Percentiles rank a stretch among this genome's conserved stretches.
Evolutionary conservation across 2,797 vertebrate genomes (phyloP).

Genomic region (Rhabdophis nuchalis): DNA sequence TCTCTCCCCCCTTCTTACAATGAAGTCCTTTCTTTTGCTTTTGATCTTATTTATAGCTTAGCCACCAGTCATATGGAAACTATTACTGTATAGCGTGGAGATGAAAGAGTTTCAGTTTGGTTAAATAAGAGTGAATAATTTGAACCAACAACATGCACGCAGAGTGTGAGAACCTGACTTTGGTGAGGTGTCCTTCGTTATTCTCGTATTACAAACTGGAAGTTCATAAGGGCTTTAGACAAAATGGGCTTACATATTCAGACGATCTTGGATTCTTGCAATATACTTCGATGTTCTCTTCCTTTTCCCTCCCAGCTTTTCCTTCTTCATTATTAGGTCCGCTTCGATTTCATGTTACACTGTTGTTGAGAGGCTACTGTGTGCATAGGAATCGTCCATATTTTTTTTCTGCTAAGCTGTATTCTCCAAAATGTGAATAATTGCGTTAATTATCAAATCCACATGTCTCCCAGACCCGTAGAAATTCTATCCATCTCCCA

Average conservation of each 20-base stretch:
- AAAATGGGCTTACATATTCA: slow-evolving; percentile 52
- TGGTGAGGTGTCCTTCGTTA: slow-evolving; percentile 40
- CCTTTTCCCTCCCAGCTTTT: not conserved
- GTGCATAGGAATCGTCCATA: fast-evolving
- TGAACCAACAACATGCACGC: slow-evolving; percentile 56
- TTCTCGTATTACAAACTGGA: slow-evolving; percentile 50
- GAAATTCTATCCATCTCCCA: not conserved
- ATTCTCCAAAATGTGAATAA: not conserved
- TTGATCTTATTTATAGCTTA: slow-evolving; percentile 79
- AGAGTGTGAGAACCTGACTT: slow-evolving; percentile 56
- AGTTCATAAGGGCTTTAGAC: slow-evolving; percentile 48
- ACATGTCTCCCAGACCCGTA: not conserved
- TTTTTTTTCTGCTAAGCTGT: fast-evolving
- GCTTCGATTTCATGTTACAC: not conserved
- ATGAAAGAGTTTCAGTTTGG: slow-evolving; percentile 70
- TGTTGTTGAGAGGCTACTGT: not conserved
- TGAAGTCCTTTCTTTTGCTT: slow-evolving; percentile 74
- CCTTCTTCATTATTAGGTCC: not conserved
- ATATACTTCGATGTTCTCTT: slow-evolving; percentile 29
- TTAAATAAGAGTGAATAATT: slow-evolving; percentile 69
- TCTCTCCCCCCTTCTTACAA: slow-evolving; percentile 53
- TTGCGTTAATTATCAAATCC: not conserved
- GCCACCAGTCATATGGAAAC: slow-evolving; percentile 74
- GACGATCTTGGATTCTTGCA: slow-evolving; percentile 51
- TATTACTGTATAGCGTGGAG: slow-evolving; percentile 70